Evolutionary conservation across 1,140 invertebrate species (phyloP).

Genomic region (Homalodisca vitripennis): DNA sequence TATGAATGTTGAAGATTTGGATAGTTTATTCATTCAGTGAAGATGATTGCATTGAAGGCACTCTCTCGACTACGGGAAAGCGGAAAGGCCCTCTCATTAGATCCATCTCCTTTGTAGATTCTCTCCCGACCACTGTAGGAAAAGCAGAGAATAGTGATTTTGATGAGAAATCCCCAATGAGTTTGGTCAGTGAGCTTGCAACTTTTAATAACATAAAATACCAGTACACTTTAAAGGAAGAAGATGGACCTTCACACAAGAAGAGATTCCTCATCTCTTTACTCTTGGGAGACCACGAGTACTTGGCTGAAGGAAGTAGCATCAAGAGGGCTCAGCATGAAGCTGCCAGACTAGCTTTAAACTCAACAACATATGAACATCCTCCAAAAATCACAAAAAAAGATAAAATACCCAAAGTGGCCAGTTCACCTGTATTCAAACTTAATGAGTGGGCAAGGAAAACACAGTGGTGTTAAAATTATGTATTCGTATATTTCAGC

Average conservation of each 20-base stretch:
- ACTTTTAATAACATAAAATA: conserved; percentile 92
- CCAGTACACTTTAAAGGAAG: conserved; percentile 76
- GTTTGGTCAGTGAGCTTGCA: conserved; percentile 95
- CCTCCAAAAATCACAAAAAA: conserved; percentile 56
- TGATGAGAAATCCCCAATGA: conserved; percentile 93
- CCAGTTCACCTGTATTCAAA: not conserved
- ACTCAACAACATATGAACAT: conserved; percentile 78
- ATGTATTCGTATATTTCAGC: not conserved
- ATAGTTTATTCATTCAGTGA: not conserved
- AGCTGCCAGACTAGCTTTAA: conserved; percentile 83
- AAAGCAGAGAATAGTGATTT: conserved; percentile 54
- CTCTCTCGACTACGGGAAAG: too few relatives aligned
- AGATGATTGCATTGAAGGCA: conserved; percentile 10
- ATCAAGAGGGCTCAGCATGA: conserved; percentile 98
- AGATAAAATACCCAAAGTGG: too few relatives aligned
- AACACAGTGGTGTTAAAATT: conserved; percentile 1
- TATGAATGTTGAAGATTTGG: not conserved
- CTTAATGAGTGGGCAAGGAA: conserved; percentile 2
- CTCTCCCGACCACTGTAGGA: not conserved
- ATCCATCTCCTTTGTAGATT: not conserved
- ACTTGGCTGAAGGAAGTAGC: conserved; percentile 84
- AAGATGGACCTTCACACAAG: conserved; percentile 91
- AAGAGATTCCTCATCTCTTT: conserved; percentile 95
- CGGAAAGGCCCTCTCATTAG: too few relatives aligned
- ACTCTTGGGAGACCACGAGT: conserved; percentile 87